Percentiles rank a stretch among this genome's conserved stretches.
Conservation (phyloP, 2,888 invertebrate species). For the Dryomyza anilis region DNA sequence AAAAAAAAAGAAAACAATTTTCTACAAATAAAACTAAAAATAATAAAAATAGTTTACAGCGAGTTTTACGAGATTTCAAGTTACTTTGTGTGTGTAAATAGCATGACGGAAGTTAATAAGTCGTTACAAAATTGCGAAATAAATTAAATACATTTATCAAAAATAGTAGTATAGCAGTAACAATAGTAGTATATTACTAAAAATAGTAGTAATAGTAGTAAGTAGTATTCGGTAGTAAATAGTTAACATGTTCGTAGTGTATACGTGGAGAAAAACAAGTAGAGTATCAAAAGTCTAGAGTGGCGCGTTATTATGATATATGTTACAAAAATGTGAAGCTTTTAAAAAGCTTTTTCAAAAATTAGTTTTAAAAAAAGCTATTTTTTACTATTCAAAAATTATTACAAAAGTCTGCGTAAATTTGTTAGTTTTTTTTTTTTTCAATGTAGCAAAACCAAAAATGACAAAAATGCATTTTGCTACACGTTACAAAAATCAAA, state of each 20-base stretch:
- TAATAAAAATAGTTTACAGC: conserved; percentile 36
- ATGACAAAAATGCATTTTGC: conserved; percentile 12
- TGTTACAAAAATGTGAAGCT: not conserved
- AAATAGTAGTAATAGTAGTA: conserved; percentile 32
- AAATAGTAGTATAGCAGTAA: conserved; percentile 33
- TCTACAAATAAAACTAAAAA: conserved; percentile 29
- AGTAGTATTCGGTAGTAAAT: no score
- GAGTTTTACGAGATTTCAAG: conserved; percentile 44
- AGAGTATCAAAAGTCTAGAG: conserved; percentile 51
- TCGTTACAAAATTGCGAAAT: conserved; percentile 28
- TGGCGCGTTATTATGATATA: not conserved
- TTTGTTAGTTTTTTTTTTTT: conserved; percentile 2
- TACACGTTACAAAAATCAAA: not conserved
- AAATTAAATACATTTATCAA: conserved; percentile 24
- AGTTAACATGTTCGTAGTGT: conserved; percentile 29
- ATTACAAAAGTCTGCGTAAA: not conserved
- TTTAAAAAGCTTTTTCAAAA: no score
- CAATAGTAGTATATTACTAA: conserved; percentile 26
- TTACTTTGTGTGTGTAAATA: conserved; percentile 32
- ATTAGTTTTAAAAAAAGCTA: not conserved
- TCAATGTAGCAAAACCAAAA: not conserved
- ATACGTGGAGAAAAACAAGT: conserved; percentile 49
- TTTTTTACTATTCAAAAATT: not conserved
- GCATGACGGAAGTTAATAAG: conserved; percentile 25
- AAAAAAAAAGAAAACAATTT: conserved; percentile 14